Conservation (phyloP, 2,797 vertebrate species). For the Pachyuromys duprasi region DNA sequence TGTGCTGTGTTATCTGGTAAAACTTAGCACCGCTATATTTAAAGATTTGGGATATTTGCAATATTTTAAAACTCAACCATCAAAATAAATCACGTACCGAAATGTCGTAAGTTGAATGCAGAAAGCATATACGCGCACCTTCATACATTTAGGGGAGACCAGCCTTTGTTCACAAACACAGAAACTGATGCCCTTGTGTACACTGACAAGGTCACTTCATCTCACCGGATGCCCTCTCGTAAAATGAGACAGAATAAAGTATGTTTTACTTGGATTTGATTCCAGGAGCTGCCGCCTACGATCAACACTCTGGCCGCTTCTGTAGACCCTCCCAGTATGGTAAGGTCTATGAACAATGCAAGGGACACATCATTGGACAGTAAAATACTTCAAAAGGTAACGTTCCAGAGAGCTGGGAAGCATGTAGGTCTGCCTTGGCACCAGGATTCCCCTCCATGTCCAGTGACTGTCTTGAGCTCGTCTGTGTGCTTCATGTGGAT, state of each 20-base stretch:
- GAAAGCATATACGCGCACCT: background rate
- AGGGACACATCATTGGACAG: background rate
- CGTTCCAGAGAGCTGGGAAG: background rate
- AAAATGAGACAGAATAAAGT: background rate
- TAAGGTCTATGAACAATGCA: background rate
- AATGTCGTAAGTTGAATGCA: conserved; percentile 78
- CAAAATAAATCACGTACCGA: conserved; percentile 81
- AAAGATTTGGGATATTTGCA: conserved; percentile 84
- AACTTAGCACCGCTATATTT: conserved; percentile 84
- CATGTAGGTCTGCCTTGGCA: background rate
- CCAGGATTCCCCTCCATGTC: background rate
- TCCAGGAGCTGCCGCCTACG: background rate
- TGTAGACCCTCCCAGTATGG: background rate
- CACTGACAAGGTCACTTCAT: background rate
- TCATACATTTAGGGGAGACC: background rate
- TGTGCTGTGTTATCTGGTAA: conserved; percentile 78
- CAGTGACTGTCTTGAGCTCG: background rate
- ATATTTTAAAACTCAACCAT: conserved; percentile 77
- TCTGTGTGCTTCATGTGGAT: background rate
- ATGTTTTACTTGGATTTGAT: conserved; percentile 19
- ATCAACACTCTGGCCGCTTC: background rate
- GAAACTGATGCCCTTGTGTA: conserved; percentile 21
- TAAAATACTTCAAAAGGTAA: background rate
- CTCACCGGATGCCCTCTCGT: conserved; percentile 70
- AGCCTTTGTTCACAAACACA: conserved; percentile 37